Evolutionary conservation across 2,113 vertebrate species (phyloP), one percentile per base, ranked within the genome.

Genomic region (Apeltes quadracus): DNA sequence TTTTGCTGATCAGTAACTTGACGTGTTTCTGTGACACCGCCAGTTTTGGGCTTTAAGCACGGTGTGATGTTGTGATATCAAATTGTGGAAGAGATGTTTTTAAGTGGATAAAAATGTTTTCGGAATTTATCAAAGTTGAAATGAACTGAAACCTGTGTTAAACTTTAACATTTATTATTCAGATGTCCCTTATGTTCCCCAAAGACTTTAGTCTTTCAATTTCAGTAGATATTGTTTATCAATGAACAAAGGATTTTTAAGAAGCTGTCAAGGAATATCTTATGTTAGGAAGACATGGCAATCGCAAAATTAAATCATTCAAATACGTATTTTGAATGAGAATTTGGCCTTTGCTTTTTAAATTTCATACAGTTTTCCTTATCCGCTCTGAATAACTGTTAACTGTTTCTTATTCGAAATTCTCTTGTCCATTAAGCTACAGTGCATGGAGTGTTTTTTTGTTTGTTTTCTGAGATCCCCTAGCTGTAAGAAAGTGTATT

Each of bases 401-500:
- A 48, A 43, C 38, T 29, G 22, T 18, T 39, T 6, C 23, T 50
- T 25, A 25, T 58, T 50, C 15, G 3, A 68, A 62, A 62, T 20
- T 4, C 9, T 46, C 58, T 29, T 14, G 18, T 38, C 38, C 14
- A 29, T 61, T 38, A 22, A 18, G 20, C 14, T 50, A 48, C 11
- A 7, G 18, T 29, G 14, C 29, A 56, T 22, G 13, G n/a, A 23
- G 48, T 13, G 29, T 44, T 4, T 5, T 23, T 13, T 48, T n/a
- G n/a, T n/a, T 7, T 29, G 8, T 22, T 20, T 57, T 27, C 5
- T 63, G 32, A 59, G 6, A 22, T 23, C 72, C 43, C 63, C 75
- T 84, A 75, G 61, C 68, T 71, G 75, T 32, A 48, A 36, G 27
- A 54, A 65, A 15, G 57, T 20, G 69, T 59, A 86, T n/a, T 86